Percentiles rank a stretch among this genome's conserved stretches.
phyloP scores from a whole-genome alignment of 1,140 invertebrate genomes.

The Xylocopa sonorina region DNA sequence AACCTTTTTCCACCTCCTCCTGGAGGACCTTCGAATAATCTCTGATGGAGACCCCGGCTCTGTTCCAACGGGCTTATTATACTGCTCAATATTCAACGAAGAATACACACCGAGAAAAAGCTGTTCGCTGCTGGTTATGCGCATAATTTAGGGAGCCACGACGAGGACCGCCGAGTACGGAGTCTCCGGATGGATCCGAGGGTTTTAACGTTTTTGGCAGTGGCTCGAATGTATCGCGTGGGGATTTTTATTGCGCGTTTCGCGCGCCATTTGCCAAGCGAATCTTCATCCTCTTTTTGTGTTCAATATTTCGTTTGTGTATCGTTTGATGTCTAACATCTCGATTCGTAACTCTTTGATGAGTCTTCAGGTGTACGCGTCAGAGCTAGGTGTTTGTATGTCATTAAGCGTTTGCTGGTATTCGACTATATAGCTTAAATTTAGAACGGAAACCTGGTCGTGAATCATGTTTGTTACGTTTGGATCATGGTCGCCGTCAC shows the following conservation, averaged over 20 bases:
- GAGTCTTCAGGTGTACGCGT: too few relatives aligned
- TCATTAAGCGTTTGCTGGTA: background rate
- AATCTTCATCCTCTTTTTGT: too few relatives aligned
- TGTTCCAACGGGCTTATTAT: conserved; percentile 41
- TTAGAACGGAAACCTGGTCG: background rate
- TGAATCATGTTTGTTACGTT: background rate
- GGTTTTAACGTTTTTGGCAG: background rate
- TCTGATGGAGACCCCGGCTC: background rate
- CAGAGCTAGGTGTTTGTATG: background rate
- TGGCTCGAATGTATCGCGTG: background rate
- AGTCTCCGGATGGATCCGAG: background rate
- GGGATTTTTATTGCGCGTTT: background rate
- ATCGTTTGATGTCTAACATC: too few relatives aligned
- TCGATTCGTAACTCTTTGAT: too few relatives aligned
- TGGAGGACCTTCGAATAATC: conserved; percentile 41
- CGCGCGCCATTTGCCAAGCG: background rate
- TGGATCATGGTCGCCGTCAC: background rate
- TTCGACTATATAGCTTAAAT: background rate
- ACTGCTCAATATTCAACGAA: conserved; percentile 43
- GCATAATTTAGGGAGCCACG: conserved; percentile 32
- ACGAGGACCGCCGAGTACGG: background rate
- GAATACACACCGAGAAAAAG: conserved; percentile 37
- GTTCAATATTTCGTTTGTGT: too few relatives aligned
- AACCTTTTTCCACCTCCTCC: conserved; percentile 46
- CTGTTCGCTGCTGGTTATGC: conserved; percentile 37